Conservation (phyloP, 2,888 invertebrate species). For the Tenthredo mesomela region DNA sequence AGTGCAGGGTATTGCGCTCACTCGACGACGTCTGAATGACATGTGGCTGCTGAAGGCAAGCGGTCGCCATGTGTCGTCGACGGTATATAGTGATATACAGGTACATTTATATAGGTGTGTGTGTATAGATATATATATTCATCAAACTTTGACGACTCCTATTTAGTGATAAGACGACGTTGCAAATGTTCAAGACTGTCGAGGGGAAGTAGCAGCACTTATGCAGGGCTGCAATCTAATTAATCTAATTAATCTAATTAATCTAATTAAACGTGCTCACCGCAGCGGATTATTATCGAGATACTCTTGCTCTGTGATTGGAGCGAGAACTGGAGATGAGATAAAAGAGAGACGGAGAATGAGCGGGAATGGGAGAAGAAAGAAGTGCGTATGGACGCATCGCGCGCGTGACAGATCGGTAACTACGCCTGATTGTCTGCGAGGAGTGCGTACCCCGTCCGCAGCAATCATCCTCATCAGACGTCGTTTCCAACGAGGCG, state of each 20-base stretch:
- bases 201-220: neutral
- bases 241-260: conserved; percentile 76
- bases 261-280: conserved; percentile 59
- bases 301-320: neutral
- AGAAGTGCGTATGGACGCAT: conserved; percentile 53
- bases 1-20: neutral
- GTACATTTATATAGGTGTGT: neutral
- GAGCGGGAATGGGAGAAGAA: conserved; percentile 22
- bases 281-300: conserved; percentile 59
- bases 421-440: conserved; percentile 50
- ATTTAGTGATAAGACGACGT: conserved; percentile 56
- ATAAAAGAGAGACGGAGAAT: neutral
- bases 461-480: conserved; percentile 45
- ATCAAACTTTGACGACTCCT: neutral
- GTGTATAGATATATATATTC: neutral
- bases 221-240: conserved; percentile 67
- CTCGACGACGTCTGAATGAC: conserved; percentile 37
- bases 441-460: conserved; percentile 46
- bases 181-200: neutral
- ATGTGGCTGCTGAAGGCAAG: conserved; percentile 11
- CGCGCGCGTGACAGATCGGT: conserved; percentile 55
- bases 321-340: conserved; percentile 15
- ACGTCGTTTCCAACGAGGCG: conserved; percentile 52
- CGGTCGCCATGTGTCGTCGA: conserved; percentile 42
- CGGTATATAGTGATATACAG: conserved; percentile 14